A percentile compares a stretch with the other conserved stretches of the same genome.
phyloP scores from a whole-genome alignment of 2,113 vertebrate genomes.

The Sminthopsis crassicaudata region DNA sequence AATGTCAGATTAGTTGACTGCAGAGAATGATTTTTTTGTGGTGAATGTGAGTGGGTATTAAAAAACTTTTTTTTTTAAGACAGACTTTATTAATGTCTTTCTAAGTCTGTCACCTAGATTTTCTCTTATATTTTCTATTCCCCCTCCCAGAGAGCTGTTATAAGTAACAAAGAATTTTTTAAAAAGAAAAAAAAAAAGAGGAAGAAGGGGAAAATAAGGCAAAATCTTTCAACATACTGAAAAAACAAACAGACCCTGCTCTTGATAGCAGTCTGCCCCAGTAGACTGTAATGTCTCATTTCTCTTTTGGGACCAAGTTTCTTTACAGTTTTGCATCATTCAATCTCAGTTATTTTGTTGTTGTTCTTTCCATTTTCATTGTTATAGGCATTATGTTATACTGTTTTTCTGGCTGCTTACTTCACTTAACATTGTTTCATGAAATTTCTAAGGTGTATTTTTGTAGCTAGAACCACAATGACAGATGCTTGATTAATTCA shows the following conservation, averaged over 20 bases:
- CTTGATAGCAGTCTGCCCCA: not conserved
- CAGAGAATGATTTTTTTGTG: not conserved
- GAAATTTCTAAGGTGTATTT: constrained; percentile 5
- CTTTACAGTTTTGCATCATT: not conserved
- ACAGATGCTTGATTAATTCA: constrained; percentile 26
- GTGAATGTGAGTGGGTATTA: not conserved
- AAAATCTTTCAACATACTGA: not conserved
- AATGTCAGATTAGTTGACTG: not conserved
- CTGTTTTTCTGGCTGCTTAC: not conserved
- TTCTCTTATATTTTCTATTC: not conserved
- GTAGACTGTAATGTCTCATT: not conserved
- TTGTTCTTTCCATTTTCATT: not conserved
- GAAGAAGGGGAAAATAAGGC: not conserved
- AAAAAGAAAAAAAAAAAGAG: not conserved
- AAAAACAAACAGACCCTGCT: not conserved
- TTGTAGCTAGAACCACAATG: constrained; percentile 8
- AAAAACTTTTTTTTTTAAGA: not conserved
- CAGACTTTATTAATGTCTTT: not conserved
- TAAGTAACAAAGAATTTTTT: not conserved
- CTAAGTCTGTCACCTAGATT: not conserved
- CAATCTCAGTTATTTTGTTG: not conserved
- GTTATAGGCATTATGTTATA: not conserved
- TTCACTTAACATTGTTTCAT: not conserved
- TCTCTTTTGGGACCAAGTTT: not conserved
- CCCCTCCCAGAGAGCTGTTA: not conserved